These are phyloP conservation scores for Lysandra bellargus DNA, from an alignment of 2,888 invertebrate genomes.

Conservation along the genomic window DNA sequence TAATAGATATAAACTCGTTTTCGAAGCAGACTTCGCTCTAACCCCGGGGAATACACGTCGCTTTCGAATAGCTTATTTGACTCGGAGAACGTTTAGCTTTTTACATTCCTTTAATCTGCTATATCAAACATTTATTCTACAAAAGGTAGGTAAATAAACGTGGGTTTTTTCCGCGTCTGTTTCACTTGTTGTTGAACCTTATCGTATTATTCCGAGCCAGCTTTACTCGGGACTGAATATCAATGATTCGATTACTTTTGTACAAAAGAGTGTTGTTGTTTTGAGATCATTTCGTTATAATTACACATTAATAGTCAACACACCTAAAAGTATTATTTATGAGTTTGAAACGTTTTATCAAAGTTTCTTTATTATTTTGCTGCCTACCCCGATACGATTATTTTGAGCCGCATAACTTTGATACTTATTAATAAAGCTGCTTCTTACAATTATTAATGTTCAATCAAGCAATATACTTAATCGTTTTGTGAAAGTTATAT, in stretches of 20 bases:
- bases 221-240: neutral
- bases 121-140: slow-evolving; percentile 9
- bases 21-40: slow-evolving; percentile 40
- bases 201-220: neutral
- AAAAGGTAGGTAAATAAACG: slow-evolving; percentile 4
- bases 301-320: neutral
- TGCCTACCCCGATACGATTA: neutral
- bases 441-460: neutral
- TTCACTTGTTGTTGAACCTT: slow-evolving; percentile 2
- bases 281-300: neutral
- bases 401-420: neutral
- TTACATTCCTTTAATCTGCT: slow-evolving; percentile 27
- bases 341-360: too few species aligned
- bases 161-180: neutral
- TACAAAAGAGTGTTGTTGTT: neutral
- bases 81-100: slow-evolving; percentile 12
- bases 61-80: slow-evolving; percentile 28
- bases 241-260: neutral
- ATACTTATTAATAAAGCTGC: too few species aligned
- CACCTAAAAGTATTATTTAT: neutral
- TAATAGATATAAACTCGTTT: slow-evolving; percentile 46
- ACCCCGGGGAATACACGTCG: slow-evolving; percentile 38
- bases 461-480: neutral
- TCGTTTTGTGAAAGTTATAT: neutral
- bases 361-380: neutral